Evolutionary conservation across 2,797 vertebrate species (phyloP).

Genomic region (Sciurus carolinensis): DNA sequence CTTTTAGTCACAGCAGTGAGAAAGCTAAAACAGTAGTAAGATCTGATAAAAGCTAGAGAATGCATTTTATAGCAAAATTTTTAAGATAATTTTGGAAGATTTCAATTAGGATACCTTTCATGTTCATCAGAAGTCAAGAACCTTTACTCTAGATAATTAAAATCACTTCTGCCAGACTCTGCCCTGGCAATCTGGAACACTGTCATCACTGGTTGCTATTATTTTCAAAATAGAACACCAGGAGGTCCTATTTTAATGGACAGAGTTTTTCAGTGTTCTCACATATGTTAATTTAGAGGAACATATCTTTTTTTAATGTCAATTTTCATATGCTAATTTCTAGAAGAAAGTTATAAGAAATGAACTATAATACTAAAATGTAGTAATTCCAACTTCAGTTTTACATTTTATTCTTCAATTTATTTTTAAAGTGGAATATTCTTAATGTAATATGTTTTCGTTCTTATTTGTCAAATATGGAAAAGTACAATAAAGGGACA

Average conservation of each 20-base stretch:
- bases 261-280: neutral
- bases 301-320: neutral
- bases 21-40: no score
- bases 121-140: neutral
- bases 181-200: neutral
- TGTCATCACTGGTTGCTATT: neutral
- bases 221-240: slow-evolving; percentile 8
- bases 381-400: neutral
- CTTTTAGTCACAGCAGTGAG: no score
- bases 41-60: neutral
- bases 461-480: neutral
- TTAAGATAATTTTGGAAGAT: neutral
- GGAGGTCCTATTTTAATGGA: neutral
- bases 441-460: neutral
- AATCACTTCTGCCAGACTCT: neutral
- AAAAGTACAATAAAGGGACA: neutral
- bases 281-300: neutral
- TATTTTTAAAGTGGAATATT: neutral
- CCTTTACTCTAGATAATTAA: neutral
- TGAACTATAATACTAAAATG: neutral
- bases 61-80: neutral
- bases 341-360: neutral
- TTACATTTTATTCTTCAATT: neutral
- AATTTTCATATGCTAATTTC: neutral
- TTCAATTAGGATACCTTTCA: neutral